Percentiles rank a stretch among this genome's conserved stretches.
These are phyloP conservation scores for Bergia puertoricense DNA, from an alignment of 92 coral and sea anemone species.

Conservation along the genomic window DNA sequence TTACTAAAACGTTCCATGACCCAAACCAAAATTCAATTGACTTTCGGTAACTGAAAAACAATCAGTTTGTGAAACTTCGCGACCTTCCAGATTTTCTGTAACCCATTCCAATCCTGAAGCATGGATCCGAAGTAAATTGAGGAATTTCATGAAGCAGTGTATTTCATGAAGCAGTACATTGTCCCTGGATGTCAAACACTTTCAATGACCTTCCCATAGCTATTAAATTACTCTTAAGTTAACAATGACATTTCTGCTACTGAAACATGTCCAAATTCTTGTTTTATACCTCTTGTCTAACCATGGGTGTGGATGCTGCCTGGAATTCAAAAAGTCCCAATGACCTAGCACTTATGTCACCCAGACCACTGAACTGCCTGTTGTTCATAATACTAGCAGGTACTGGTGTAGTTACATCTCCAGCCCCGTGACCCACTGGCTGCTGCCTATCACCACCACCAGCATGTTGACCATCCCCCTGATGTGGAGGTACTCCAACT, in stretches of 20 bases:
- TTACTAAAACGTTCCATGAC: no score
- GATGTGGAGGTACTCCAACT: conserved; percentile 4
- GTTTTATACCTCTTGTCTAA: conserved; percentile 32
- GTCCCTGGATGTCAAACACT: neutral
- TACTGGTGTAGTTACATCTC: conserved; percentile 52
- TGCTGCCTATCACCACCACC: conserved; percentile 66
- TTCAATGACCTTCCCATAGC: neutral
- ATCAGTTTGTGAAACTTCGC: no score
- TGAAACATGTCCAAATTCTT: neutral
- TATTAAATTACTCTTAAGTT: neutral
- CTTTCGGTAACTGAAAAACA: no score
- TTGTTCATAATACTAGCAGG: neutral
- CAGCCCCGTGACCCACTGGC: conserved; percentile 84
- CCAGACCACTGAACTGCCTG: conserved; percentile 43
- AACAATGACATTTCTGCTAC: no score
- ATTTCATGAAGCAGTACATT: no score
- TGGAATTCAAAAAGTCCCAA: conserved; percentile 67
- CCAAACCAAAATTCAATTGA: no score
- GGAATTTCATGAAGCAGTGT: no score
- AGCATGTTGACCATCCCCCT: conserved; percentile 35
- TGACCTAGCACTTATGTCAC: conserved; percentile 49
- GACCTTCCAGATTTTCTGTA: no score
- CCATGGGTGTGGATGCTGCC: conserved; percentile 88
- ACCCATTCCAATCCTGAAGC: no score
- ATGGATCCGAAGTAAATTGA: no score